Base-by-base conservation (phyloP, 2,113 vertebrate genomes). In the Scolopax mira region DNA sequence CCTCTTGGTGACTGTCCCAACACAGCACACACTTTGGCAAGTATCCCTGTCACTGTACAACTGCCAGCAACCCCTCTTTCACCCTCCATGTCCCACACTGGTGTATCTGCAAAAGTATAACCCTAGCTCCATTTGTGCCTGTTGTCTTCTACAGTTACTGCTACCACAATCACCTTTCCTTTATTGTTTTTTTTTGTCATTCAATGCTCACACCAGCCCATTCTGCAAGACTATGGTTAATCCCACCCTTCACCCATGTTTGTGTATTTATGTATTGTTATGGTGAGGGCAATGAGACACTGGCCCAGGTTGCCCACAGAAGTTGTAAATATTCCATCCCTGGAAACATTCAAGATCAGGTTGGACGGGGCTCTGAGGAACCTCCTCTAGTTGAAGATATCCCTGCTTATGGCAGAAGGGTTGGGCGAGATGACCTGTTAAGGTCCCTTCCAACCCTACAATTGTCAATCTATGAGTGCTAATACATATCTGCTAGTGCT, bases 1-100 rank as follows among this genome's bases (percentile, higher is more conserved):
- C 7, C 42, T 64, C 28, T 44, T 13, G 37, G 25, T 60, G 42
- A 48, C 28, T 54, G 51, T 67, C 48, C 41, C 41, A 57, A 27
- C 9, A 8, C 41, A 13, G 35, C 41, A 49, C 46, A n/a, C 42
- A 5, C 35, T n/a, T 49, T 60, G 44, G 6, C 44, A 61, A 48
- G 41, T 13, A 49, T 16, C n/a, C 30, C 30, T 46, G 64, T n/a
- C 4, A 2, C 24, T 2, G 0, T 25, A 19, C 3, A 19, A 55
- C n/a, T 42, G 48, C 25, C 21, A 61, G 25, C 18, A 57, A 13
- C 1, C 1, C 24, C 42, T 15, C 0, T 62, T 44, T 65, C 41
- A 42, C 19, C 48, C 42, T 66, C 11, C 4, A 30, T 17, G 0
- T 23, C 51, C 73, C 0, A 0, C 42, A 19, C 28, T 37, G 27